phyloP scores from a whole-genome alignment of 2,888 invertebrate species.

The Barypeithes pellucidus region DNA sequence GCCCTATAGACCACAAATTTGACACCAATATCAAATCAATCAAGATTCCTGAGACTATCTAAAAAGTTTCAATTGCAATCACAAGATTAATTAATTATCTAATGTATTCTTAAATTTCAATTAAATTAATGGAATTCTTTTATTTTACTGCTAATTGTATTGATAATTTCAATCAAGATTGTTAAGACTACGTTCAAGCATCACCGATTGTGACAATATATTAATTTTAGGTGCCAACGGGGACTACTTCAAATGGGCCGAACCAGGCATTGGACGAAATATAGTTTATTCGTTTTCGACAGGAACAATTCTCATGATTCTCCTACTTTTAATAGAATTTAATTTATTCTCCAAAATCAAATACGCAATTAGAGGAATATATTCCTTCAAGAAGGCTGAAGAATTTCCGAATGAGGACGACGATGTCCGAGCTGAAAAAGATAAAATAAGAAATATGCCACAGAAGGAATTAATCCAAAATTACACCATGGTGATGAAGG shows the following conservation, averaged over 20 bases:
- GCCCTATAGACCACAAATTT: too few relatives aligned
- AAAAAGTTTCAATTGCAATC: too few relatives aligned
- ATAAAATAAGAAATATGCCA: conserved; percentile 70
- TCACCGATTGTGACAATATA: too few relatives aligned
- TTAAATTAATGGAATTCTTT: too few relatives aligned
- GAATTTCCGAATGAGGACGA: conserved; percentile 64
- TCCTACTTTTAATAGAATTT: conserved; percentile 80
- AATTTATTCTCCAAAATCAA: conserved; percentile 72
- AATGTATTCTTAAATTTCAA: too few relatives aligned
- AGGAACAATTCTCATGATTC: conserved; percentile 74
- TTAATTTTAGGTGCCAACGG: conserved; percentile 58
- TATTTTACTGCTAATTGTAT: too few relatives aligned
- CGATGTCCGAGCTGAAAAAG: conserved; percentile 76
- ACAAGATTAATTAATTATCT: too few relatives aligned
- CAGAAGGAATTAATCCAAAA: conserved; percentile 64
- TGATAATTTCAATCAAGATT: too few relatives aligned
- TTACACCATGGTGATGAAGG: conserved; percentile 76
- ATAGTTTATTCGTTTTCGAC: conserved; percentile 75
- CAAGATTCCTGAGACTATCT: too few relatives aligned
- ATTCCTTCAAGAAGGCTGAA: conserved; percentile 31
- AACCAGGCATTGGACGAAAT: conserved; percentile 82
- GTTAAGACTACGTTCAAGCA: too few relatives aligned
- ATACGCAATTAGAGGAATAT: conserved; percentile 57
- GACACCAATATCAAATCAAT: too few relatives aligned
- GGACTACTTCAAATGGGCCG: conserved; percentile 77